Base-by-base conservation (phyloP, 2,113 vertebrate species). In the Phaetusa simplex region DNA sequence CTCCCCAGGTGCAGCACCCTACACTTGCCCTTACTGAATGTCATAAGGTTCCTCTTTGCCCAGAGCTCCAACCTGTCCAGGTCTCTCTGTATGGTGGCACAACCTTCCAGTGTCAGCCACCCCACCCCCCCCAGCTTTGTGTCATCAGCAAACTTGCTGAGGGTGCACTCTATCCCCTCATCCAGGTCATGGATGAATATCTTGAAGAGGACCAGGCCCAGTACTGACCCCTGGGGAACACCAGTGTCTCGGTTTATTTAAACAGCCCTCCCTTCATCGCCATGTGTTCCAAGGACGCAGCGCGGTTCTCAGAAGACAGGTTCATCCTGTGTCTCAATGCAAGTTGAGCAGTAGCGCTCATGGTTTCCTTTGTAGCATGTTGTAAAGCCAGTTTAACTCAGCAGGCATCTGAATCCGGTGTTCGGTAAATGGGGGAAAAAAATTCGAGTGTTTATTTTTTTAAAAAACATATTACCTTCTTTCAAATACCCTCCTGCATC, bases 371-470 rank as follows among this genome's bases (percentile, higher is more conserved):
- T 94, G 92, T 90, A 97, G 38, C 49, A 82, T 95, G 55, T 83
- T 93, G 50, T 81, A 66, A 94, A 95, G 89, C 94, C 67, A 98
- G 95, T 98, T 98, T 91, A 93, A 96, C 97, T 97, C 95, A 97
- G 98, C 58, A 66, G 73, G 49, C 69, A 52, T 65, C 90, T 77
- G 86, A 97, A 93, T 43, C 7, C 62, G 42, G 6, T 71, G 82
- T 79, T 91, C 86, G 78, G 45, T 78, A 92, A 98, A 86, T 62
- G 6, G 34, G 8, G n/a, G 12, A 1, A 6, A 23, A 34, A 61
- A 93, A 88, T 85, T 88, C 45, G 77, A 50, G 53, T 97, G 86
- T 97, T 98, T 98, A 96, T 98, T 98, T 94, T 98, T 98, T 77
- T 91, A 97, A 97, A 96, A 71, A 26, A 55, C 59, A 13, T 38